Evolutionary conservation across 30 jellyfish, hydroid and myxozoan genomes (phyloP), one percentile per base, ranked within the genome.

Genomic region (Pelagia noctiluca): DNA sequence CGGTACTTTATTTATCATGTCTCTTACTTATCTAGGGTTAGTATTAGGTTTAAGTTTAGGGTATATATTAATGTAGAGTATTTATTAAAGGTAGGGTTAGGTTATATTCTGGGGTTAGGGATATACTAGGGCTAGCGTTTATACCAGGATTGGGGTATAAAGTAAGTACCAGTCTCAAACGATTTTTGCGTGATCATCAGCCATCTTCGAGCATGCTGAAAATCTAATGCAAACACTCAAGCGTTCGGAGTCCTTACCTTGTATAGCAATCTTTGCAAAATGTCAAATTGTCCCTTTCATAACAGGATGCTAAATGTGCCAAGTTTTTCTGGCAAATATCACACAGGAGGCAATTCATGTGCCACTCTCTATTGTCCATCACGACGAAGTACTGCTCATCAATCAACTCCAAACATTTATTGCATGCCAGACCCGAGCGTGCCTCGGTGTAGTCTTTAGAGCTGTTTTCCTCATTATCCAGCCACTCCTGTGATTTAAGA

Each of bases 241-340:
- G 16, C 8, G 16, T 42, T 8, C 8, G 57, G 28, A 13, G 18
- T 19, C 5, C 76, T 46, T 72, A 84, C 94, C 87, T 53, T 16
- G 54, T n/a, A 65, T 84, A 71, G 75, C 94, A 84, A 47, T 48
- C 83, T 32, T 84, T 76, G 94, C 94, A 84, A 37, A 84, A 57
- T 71, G 54, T 52, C 73, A 60, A 30, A 36, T 76, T 85, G 49
- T 64, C 63, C 69, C 49, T 84, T 35, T 71, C 76, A 32, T 69
- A 84, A 65, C 66, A 84, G 22, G 88, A 32, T 30, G 37, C 67
- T 1, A 29, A 67, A 50, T 62, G 90, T 33, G 34, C 76, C 68
- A 52, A 52, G 26, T 19, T 5, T 42, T 71, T 65, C 78, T 83
- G 38, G 63, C 90, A 80, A 11, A 68, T 53, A 19, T 65, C 69